Evolutionary conservation across 1,140 invertebrate species (phyloP).

Genomic region (Cecropterus lyciades): DNA sequence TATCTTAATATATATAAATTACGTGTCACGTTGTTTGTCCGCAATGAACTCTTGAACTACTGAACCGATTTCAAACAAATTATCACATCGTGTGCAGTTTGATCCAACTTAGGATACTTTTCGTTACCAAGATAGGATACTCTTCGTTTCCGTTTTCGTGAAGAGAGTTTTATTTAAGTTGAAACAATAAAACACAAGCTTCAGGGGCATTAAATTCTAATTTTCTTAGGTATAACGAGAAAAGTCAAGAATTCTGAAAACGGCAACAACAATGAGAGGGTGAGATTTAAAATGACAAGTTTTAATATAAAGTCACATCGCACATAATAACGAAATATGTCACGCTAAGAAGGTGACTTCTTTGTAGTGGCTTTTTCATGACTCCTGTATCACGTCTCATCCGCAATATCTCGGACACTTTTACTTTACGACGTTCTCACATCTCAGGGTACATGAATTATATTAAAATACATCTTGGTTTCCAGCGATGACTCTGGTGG

Average conservation of each 20-base stretch:
- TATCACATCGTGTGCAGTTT: too few species aligned
- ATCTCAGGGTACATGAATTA: slow-evolving; percentile 26
- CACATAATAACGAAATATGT: slow-evolving; percentile 33
- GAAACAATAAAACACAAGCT: neutral
- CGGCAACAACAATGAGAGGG: slow-evolving; percentile 14
- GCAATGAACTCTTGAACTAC: too few species aligned
- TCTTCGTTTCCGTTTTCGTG: too few species aligned
- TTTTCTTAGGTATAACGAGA: slow-evolving; percentile 11
- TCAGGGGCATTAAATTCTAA: slow-evolving; percentile 14
- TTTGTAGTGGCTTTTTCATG: neutral
- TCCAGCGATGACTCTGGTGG: slow-evolving; percentile 18
- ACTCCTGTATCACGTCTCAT: slow-evolving; percentile 19
- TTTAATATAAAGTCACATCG: slow-evolving; percentile 32
- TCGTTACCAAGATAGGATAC: too few species aligned
- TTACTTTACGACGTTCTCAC: slow-evolving; percentile 27
- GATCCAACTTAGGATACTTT: too few species aligned
- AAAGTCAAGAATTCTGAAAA: neutral
- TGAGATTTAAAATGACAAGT: slow-evolving; percentile 23
- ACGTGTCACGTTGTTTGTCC: too few species aligned
- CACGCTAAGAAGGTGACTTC: slow-evolving; percentile 11
- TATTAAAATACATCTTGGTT: slow-evolving; percentile 16
- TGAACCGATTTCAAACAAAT: too few species aligned
- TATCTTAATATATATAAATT: too few species aligned
- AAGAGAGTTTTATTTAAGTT: neutral
- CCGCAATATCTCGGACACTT: slow-evolving; percentile 26